Conservation (phyloP, 2,113 vertebrate species). For the Anolis sagrei region DNA sequence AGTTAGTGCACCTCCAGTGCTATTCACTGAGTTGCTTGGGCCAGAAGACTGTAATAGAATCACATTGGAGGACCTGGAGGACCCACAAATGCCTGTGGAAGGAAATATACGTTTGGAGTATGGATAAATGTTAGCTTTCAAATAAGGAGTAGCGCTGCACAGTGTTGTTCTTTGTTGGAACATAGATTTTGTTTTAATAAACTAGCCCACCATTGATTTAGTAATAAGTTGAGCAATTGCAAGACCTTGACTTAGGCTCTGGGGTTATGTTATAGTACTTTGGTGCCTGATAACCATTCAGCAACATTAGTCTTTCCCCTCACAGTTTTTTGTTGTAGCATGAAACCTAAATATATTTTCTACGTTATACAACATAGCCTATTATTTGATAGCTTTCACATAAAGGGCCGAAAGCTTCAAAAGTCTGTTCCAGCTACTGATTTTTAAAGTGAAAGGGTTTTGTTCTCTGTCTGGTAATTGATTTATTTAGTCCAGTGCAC, state of each 20-base stretch:
- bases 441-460: constrained; percentile 51
- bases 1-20: no score
- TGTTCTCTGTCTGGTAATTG: constrained; percentile 48
- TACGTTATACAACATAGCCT: not conserved
- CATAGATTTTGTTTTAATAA: not conserved
- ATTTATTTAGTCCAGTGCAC: constrained; percentile 41
- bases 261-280: constrained; percentile 59
- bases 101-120: no score
- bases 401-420: constrained; percentile 41
- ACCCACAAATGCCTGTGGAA: no score
- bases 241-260: not conserved
- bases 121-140: no score
- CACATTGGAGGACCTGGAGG: no score
- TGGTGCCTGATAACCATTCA: constrained; percentile 47
- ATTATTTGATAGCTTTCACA: constrained; percentile 59
- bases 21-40: no score
- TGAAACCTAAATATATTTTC: constrained; percentile 58
- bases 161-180: not conserved
- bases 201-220: not conserved
- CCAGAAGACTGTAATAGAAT: no score
- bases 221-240: not conserved
- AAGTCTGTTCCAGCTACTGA: constrained; percentile 43
- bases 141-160: no score
- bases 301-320: constrained; percentile 40
- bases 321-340: constrained; percentile 49